A percentile compares a stretch with the other conserved stretches of the same genome.
These are phyloP conservation scores for Octomys mimax DNA, from an alignment of 2,797 vertebrate genomes.

Conservation along the genomic window DNA sequence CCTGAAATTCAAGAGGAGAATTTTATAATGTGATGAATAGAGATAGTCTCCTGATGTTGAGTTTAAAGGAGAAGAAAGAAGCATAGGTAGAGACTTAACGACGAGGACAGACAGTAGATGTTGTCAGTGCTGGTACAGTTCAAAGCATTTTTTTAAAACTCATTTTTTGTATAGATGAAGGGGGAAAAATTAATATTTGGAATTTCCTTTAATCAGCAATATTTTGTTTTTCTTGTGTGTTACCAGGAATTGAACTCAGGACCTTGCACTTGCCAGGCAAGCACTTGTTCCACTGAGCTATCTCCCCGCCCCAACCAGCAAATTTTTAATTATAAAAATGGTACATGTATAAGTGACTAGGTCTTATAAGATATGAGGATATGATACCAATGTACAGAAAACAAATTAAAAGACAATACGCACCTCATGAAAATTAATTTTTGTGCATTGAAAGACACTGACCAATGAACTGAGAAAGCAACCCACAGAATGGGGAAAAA, in stretches of 20 bases:
- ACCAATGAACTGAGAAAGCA: neutral
- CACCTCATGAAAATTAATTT: neutral
- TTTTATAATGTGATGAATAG: neutral
- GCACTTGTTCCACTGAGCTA: too few species aligned
- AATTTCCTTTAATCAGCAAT: neutral
- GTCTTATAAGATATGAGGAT: neutral
- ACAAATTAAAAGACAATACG: neutral
- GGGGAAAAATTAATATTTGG: neutral
- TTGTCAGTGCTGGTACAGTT: neutral
- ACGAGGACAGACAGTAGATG: neutral
- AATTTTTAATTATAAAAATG: conserved; percentile 47
- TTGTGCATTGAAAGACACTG: neutral
- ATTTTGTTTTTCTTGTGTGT: neutral
- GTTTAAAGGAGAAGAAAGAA: conserved; percentile 19
- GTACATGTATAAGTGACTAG: neutral
- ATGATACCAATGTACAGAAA: too few species aligned
- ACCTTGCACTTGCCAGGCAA: too few species aligned
- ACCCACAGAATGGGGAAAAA: neutral
- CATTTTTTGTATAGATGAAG: neutral
- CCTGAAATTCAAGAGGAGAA: neutral
- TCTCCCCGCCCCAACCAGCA: too few species aligned
- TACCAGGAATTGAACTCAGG: too few species aligned
- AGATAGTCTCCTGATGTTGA: neutral
- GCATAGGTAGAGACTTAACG: neutral
- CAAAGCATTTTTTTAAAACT: neutral